Evolutionary conservation across 2,797 vertebrate species (phyloP), one percentile per base, ranked within the genome.

Genomic region (Onychomys arenicola): DNA sequence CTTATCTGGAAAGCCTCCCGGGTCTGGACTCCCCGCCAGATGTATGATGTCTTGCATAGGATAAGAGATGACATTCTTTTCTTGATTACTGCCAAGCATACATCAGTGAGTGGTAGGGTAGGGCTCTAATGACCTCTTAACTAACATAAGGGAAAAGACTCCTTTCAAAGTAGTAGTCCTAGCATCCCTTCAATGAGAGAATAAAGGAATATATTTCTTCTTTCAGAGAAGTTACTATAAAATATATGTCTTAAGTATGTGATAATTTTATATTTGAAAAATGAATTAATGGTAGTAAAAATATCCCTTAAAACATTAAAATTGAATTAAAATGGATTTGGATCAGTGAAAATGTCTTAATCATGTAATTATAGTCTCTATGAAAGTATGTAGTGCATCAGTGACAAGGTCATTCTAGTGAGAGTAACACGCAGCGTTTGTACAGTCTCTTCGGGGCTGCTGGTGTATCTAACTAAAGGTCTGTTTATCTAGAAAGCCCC

Each of bases 231-330:
- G 55, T 83, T 34, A 80, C 80, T 97, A 0, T 78, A 75, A 95
- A 89, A 63, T 55, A 49, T n/a, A 1, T 59, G 17, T 78, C 59
- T 87, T 78, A 89, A 73, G 92, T 14, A 10, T 87, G 21, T 71
- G 52, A 61, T 93, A 37, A 90, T 92, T 91, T 95, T 75, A 61
- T 91, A 55, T 59, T 80, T 95, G 90, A 49, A 63, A 95, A 92
- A 77, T 95, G 52, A 59, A 59, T 88, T 61, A 61, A 49, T 21
- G 49, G 34, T 34, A 90, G 32, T 91, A 73, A 85, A 93, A 89
- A 9, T 90, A 46, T 67, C 21, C 87, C 67, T 91, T 71, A 84
- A 69, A 61, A 78, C 16, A 27, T 95, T 81, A 84, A 75, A 75
- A 69, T 88, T 80, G 69, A 93, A 37, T 91, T 96, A 89, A 96